Percentiles rank a stretch among this genome's conserved stretches.
phyloP scores from a whole-genome alignment of 2,888 invertebrate genomes.

The Pantelozetes paolii region DNA sequence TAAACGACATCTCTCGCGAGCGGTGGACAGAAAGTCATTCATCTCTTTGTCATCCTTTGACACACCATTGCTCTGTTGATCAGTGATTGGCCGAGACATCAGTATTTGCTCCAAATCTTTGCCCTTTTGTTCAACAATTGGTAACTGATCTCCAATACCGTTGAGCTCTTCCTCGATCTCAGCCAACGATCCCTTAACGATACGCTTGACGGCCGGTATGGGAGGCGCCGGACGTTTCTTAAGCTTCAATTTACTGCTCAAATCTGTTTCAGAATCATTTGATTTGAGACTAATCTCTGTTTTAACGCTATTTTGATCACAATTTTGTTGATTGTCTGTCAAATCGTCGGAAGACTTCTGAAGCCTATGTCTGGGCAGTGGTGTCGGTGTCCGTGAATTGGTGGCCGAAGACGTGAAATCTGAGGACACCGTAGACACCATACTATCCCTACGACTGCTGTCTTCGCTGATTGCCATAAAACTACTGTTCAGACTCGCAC shows the following conservation, averaged over 20 bases:
- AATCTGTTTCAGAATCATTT: neutral
- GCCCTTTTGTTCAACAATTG: neutral
- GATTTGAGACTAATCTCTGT: neutral
- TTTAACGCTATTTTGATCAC: neutral
- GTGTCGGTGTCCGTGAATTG: constrained; percentile 36
- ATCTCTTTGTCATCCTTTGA: constrained; percentile 5
- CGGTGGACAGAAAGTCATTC: constrained; percentile 12
- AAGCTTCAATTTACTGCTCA: constrained; percentile 59
- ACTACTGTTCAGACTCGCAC: constrained; percentile 21
- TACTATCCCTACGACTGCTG: constrained; percentile 32
- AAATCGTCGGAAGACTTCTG: constrained; percentile 15
- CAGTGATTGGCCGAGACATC: neutral
- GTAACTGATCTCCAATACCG: constrained; percentile 36
- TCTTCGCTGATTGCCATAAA: neutral
- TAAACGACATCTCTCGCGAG: constrained; percentile 34
- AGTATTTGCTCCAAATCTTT: constrained; percentile 22
- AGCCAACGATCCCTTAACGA: constrained; percentile 29
- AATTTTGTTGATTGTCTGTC: neutral
- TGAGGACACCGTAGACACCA: constrained; percentile 9
- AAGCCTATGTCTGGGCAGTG: constrained; percentile 30
- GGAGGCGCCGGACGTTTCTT: constrained; percentile 78
- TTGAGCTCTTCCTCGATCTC: constrained; percentile 39
- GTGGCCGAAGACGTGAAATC: constrained; percentile 1
- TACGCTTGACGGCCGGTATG: constrained; percentile 57
- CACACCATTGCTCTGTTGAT: neutral